Evolutionary conservation across 2,113 vertebrate species (phyloP), one percentile per base, ranked within the genome.

Genomic region (Cacatua alba): DNA sequence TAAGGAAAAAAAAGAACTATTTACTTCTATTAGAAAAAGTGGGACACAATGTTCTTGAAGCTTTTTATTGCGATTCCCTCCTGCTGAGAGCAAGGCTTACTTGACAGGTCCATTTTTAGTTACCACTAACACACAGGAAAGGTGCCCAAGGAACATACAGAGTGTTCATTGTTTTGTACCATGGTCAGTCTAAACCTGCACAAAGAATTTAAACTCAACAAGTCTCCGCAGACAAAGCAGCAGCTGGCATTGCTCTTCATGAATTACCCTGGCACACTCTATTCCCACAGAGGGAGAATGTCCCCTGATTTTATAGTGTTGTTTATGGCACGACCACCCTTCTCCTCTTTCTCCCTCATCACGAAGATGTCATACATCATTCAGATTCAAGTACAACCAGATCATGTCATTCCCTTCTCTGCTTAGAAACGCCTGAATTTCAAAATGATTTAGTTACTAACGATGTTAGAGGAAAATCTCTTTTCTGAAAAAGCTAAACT

Each of bases 121-220:
- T 82, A 70, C 75, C 63, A 94, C 52, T 82, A 95, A 52, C 78
- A 82, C 64, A 89, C 15, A 95, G 88, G 51, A 90, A 96, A 93
- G 57, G 81, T 91, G 96, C 87, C 5, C 21, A 75, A 92, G 81
- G 83, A 92, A 92, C 53, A 95, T 48, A 96, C n/a, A 95, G 81
- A 90, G 37, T 75, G 82, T 52, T 76, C 94, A 90, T 90, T 97
- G 95, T 91, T 97, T 92, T 79, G 68, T 89, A 86, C 88, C 65
- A 82, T 1, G 31, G 82, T 91, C 90, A 83, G 90, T 59, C 39
- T 87, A 67, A 97, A 89, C 90, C 95, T 94, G 76, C 49, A 79
- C 71, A 93, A 90, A 94, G 92, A 97, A 96, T 70, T 95, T 92
- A 90, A 95, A 95, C 96, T 90, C 95, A 94, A 83, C 86, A 93